phyloP scores from a whole-genome alignment of 2,888 invertebrate genomes.

The Diplazon laetatorius region DNA sequence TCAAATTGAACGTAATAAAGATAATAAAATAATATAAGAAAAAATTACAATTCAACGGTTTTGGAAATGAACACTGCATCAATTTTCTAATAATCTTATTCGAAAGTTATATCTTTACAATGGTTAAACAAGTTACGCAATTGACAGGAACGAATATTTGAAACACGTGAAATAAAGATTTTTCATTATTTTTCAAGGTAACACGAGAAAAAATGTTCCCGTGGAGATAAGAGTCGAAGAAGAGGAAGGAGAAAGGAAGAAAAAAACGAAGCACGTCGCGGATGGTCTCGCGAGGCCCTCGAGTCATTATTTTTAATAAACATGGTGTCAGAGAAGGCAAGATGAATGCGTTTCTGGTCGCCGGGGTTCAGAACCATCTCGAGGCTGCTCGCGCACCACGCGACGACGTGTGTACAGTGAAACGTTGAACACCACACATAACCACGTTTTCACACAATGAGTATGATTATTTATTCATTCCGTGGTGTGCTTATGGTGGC shows the following conservation, averaged over 20 bases:
- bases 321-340: slow-evolving; percentile 72
- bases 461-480: slow-evolving; percentile 72
- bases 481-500: slow-evolving; percentile 65
- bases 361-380: slow-evolving; percentile 43
- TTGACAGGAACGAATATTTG: not conserved
- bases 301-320: slow-evolving; percentile 80
- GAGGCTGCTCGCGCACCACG: slow-evolving; percentile 16
- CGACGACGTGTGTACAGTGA: slow-evolving; percentile 11
- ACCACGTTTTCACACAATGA: slow-evolving; percentile 65
- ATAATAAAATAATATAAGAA: too few relatives aligned
- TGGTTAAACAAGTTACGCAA: not conserved
- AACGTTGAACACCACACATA: not conserved
- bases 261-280: slow-evolving; percentile 7
- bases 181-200: slow-evolving; percentile 7
- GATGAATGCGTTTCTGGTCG: slow-evolving; percentile 75
- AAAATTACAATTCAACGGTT: too few relatives aligned
- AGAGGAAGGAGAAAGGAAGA: slow-evolving; percentile 6
- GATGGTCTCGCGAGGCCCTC: slow-evolving; percentile 65
- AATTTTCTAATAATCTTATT: too few relatives aligned
- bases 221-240: slow-evolving; percentile 45
- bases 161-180: slow-evolving; percentile 19
- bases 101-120: too few relatives aligned
- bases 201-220: not conserved
- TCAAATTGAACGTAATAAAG: too few relatives aligned
- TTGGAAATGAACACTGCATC: not conserved